Conservation (phyloP, 1,140 invertebrate species). For the Ooceraea biroi region DNA sequence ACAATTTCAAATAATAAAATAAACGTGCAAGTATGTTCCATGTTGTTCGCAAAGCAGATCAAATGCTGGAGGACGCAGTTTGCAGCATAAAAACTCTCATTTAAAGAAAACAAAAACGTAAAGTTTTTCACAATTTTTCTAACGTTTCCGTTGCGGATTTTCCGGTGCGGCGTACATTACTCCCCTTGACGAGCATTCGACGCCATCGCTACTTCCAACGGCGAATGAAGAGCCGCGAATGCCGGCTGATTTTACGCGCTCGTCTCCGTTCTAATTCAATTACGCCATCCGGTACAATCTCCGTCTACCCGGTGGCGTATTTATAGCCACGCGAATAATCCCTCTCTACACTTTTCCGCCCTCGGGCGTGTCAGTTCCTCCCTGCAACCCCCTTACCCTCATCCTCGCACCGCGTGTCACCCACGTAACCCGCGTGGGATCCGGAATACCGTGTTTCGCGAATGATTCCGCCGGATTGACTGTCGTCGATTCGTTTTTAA, state of each 20-base stretch:
- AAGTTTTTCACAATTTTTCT: too few relatives aligned
- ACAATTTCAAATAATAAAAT: background rate
- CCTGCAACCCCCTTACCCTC: background rate
- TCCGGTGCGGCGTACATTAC: background rate
- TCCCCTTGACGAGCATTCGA: background rate
- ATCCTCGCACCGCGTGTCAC: slow-evolving; percentile 1
- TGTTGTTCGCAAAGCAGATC: background rate
- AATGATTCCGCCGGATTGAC: slow-evolving; percentile 16
- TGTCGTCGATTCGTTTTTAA: slow-evolving; percentile 10
- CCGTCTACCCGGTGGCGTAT: slow-evolving; percentile 36
- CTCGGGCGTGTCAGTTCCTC: slow-evolving; percentile 21
- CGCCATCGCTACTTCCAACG: background rate
- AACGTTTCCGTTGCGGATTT: background rate
- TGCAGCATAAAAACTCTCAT: too few relatives aligned
- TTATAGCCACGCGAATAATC: slow-evolving; percentile 43
- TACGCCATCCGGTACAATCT: slow-evolving; percentile 42
- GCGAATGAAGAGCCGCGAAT: slow-evolving; percentile 36
- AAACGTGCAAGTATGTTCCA: background rate
- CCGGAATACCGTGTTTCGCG: background rate
- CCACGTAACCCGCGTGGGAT: background rate
- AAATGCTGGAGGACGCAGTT: too few relatives aligned
- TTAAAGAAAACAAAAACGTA: too few relatives aligned
- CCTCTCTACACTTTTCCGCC: background rate
- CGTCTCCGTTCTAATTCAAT: slow-evolving; percentile 46
- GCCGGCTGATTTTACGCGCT: slow-evolving; percentile 34